phyloP scores from a whole-genome alignment of 2,797 vertebrate species.

The Microtus obscurus region DNA sequence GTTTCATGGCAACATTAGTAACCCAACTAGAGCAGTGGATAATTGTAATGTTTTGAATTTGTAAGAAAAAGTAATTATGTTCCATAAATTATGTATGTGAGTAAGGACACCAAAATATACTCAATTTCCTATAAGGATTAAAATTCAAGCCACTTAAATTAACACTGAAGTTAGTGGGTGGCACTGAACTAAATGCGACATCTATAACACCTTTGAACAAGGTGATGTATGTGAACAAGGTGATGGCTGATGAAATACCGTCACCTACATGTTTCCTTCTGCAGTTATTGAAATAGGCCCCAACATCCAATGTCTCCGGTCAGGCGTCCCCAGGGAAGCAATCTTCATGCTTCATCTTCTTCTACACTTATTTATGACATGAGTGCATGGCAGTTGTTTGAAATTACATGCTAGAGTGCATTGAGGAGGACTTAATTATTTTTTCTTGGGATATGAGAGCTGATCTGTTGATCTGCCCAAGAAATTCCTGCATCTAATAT shows the following conservation, averaged over 20 bases:
- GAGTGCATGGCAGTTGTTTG: neutral
- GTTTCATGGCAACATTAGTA: neutral
- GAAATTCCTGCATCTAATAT: neutral
- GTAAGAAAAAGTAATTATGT: neutral
- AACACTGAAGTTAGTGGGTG: neutral
- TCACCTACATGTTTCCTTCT: neutral
- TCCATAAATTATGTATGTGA: neutral
- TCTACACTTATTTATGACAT: neutral
- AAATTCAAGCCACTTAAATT: neutral
- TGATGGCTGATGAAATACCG: neutral
- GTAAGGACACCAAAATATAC: neutral
- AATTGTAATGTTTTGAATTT: neutral
- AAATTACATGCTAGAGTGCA: neutral
- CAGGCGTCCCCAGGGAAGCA: neutral
- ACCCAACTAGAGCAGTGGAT: neutral
- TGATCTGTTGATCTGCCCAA: neutral
- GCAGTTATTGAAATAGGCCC: neutral
- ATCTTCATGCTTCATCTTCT: neutral
- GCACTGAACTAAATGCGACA: rapidly evolving
- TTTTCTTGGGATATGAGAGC: neutral
- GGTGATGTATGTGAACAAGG: neutral
- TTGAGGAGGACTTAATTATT: neutral
- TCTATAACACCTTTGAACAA: rapidly evolving
- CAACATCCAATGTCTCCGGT: neutral
- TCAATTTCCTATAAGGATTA: neutral